phyloP scores from a whole-genome alignment of 2,888 invertebrate genomes.

The Nycteola revayana region DNA sequence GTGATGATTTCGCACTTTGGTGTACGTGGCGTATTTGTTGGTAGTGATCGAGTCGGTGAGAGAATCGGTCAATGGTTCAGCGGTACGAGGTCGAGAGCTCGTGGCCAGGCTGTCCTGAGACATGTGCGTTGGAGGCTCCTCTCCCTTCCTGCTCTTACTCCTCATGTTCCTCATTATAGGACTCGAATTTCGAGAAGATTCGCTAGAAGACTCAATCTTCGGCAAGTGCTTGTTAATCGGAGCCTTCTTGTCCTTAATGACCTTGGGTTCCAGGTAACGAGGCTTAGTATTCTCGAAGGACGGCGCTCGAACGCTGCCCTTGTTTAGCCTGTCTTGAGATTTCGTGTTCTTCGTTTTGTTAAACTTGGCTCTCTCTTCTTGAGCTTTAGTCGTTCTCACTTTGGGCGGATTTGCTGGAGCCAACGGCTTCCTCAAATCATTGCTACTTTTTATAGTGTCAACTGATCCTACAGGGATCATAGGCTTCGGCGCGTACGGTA shows the following conservation, averaged over 20 bases:
- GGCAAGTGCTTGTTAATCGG: constrained; percentile 61
- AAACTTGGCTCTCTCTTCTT: constrained; percentile 65
- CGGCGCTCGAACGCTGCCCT: constrained; percentile 21
- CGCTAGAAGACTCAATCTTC: constrained; percentile 82
- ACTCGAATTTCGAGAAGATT: constrained; percentile 87
- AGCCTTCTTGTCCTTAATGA: constrained; percentile 38
- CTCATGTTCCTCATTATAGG: constrained; percentile 75
- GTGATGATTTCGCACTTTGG: constrained; percentile 53
- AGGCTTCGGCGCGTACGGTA: constrained; percentile 58
- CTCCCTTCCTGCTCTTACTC: constrained; percentile 48
- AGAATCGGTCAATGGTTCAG: constrained; percentile 74
- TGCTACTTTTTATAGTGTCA: constrained; percentile 33
- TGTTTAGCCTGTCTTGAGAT: constrained; percentile 40
- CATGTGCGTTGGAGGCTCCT: constrained; percentile 52
- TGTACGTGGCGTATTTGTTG: constrained; percentile 68
- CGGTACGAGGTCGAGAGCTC: constrained; percentile 64
- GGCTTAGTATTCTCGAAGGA: constrained; percentile 72
- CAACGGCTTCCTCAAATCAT: constrained; percentile 33
- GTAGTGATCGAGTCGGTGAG: constrained; percentile 62
- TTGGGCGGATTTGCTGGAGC: constrained; percentile 39
- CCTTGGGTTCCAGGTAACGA: constrained; percentile 83
- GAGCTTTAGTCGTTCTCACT: constrained; percentile 68
- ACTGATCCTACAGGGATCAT: constrained; percentile 25
- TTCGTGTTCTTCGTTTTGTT: constrained; percentile 55
- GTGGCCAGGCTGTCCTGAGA: constrained; percentile 78